Base-by-base conservation (phyloP, 2,797 vertebrate species). In the Lepus townsendii region DNA sequence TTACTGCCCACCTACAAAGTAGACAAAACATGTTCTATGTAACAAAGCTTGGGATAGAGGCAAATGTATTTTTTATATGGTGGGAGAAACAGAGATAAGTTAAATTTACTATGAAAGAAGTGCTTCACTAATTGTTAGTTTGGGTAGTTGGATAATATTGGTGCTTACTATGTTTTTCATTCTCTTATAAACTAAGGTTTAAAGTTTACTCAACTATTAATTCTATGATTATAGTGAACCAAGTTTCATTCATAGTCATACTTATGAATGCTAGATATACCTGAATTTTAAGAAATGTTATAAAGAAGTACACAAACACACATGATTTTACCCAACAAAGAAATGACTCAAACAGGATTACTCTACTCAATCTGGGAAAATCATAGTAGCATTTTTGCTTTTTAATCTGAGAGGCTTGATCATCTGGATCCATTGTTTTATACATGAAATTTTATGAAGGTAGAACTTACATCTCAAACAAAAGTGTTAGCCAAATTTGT, bases 101-200 rank as follows among this genome's bases (percentile, higher is more conserved):
- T 77, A 69, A 90, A 71, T 88, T 84, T 75, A 2, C 82, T 93
- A 57, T 85, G 62, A 82, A 87, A 89, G 38, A 89, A 72, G 11
- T 62, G 10, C 12, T 88, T 75, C 20, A 79, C 88, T 57, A 68
- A 69, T 52, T 78, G 35, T 1, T 78, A 30, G 20, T 79, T 85
- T 86, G 6, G 2, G n/a, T 50, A 42, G 47, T 11, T 93, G 66
- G 24, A 52, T 32, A 83, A 24, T 76, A 50, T 38, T 83, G 26
- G 1, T 47, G 27, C 1, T 26, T 30, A 84, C 86, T 73, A n/a
- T 87, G 30, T 47, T 7, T 77, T 95, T 92, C 73, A 9, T 83
- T 38, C 3, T 88, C 77, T 83, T 82, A 84, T 16, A 77, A 86
- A 84, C 8, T 79, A 42, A 13, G 42, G 2, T 69, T 78, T 93